These are phyloP conservation scores for Drosophila eugracilis DNA, from an alignment of 1,140 invertebrate species.

Conservation along the genomic window DNA sequence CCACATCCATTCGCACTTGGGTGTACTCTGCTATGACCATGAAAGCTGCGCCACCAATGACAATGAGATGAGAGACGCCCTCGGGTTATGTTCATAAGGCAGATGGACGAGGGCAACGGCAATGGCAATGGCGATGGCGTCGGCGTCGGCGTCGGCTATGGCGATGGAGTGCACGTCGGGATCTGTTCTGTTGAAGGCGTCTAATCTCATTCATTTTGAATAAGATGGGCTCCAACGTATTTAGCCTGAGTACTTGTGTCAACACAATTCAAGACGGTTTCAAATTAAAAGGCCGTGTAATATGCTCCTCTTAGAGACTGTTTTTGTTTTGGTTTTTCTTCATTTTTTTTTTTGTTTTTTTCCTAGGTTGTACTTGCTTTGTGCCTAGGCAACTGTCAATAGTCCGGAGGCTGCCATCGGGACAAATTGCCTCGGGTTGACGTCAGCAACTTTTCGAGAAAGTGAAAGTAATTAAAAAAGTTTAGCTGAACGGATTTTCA, in stretches of 20 bases:
- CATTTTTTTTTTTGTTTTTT: constrained; percentile 9
- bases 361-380: not conserved
- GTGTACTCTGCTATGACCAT: constrained; percentile 26
- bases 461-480: constrained; percentile 65
- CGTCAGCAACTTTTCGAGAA: constrained; percentile 24
- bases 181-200: constrained; percentile 27
- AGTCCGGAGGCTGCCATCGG: constrained; percentile 25
- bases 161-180: too few relatives aligned
- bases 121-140: not conserved
- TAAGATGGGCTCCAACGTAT: constrained; percentile 40
- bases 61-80: constrained; percentile 35
- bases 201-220: constrained; percentile 66
- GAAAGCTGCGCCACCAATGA: constrained; percentile 22
- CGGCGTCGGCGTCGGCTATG: not conserved
- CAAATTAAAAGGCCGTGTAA: constrained; percentile 55
- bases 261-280: constrained; percentile 55
- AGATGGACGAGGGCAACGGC: not conserved
- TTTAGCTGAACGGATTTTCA: constrained; percentile 40
- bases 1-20: not conserved
- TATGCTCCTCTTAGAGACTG: constrained; percentile 15
- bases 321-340: constrained; percentile 43
- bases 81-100: constrained; percentile 16
- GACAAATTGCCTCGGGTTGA: constrained; percentile 35
- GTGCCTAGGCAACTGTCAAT: constrained; percentile 33
- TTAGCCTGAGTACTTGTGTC: constrained; percentile 49